phyloP scores from a whole-genome alignment of 2,797 vertebrate species.

The Pampus argenteus region DNA sequence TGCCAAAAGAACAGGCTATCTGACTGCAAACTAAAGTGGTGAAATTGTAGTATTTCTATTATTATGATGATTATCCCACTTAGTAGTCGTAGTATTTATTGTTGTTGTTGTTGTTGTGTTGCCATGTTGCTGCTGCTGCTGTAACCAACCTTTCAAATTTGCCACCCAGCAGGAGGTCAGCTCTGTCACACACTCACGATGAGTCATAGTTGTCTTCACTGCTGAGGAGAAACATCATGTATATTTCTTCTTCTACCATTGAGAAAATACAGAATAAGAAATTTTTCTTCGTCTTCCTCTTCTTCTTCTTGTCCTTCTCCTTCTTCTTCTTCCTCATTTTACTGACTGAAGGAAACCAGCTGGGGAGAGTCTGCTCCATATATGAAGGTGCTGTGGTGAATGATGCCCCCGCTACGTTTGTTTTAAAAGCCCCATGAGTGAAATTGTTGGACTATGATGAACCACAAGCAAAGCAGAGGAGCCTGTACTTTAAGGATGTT shows the following conservation, averaged over 20 bases:
- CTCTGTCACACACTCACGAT: constrained; percentile 16
- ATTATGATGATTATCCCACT: not conserved
- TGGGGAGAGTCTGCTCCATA: constrained; percentile 15
- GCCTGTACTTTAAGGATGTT: constrained; percentile 55
- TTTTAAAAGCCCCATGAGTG: constrained; percentile 65
- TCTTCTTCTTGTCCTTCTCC: not conserved
- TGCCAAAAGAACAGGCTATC: too few species aligned
- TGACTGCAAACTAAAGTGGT: too few species aligned
- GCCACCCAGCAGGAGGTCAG: constrained; percentile 20
- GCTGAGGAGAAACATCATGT: not conserved
- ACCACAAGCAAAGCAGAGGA: constrained; percentile 64
- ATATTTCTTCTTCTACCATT: not conserved
- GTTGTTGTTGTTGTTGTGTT: constrained; percentile 3
- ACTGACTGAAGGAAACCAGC: not conserved
- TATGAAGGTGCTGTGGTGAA: constrained; percentile 50
- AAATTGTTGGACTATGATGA: constrained; percentile 57
- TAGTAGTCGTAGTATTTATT: not conserved
- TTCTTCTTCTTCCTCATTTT: not conserved
- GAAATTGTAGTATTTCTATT: too few species aligned
- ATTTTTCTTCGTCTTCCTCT: not conserved
- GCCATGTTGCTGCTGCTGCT: too few species aligned
- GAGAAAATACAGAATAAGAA: not conserved
- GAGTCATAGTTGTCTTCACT: constrained; percentile 20
- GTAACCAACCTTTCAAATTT: too few species aligned
- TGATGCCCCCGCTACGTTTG: constrained; percentile 45